Evolutionary conservation across 2,113 vertebrate species (phyloP), one percentile per base, ranked within the genome.

Genomic region (Pelmatolapia mariae): DNA sequence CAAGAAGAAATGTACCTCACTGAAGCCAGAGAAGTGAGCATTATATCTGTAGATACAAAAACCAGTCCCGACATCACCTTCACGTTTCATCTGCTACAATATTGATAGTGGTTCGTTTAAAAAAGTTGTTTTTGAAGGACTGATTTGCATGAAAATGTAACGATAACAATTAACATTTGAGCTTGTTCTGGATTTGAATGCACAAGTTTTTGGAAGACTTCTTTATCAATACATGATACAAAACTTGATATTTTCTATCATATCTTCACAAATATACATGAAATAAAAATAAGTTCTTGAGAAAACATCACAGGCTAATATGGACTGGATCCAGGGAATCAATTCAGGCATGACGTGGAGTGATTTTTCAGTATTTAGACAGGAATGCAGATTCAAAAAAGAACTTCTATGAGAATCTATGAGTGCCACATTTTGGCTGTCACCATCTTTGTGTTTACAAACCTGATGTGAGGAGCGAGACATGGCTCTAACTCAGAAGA

Each of bases 31-130:
- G 15, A 26, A 22, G 29, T 0, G 10, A 13, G 57, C n/a, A 31
- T 78, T 50, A 81, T 43, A 53, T 54, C 52, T 38, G 19, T 11
- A 47, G 19, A 80, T 66, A 73, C 24, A n/a, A 83, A 85, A 66
- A 24, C 5, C 3, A 16, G 50, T 31, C 43, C 4, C 2, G 1
- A 4, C 38, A n/a, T 54, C 19, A 53, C 71, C 31, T 47, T 40
- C 56, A 31, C 5, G 2, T 45, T 73, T 19, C n/a, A 8, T 38
- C 61, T 47, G 68, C 22, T 45, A 10, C 38, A 5, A 10, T 47
- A 29, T 4, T 7, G 9, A 76, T 26, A 45, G 0, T 7, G 1
- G 40, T 18, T 73, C 0, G 3, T 43, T 71, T 40, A 43, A 15
- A 40, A 15, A 40, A 24, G n/a, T 6, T 24, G 66, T 43, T 71